Evolutionary conservation across 2,888 invertebrate species (phyloP), one percentile per base, ranked within the genome.

Genomic region (Ditula angustiorana): DNA sequence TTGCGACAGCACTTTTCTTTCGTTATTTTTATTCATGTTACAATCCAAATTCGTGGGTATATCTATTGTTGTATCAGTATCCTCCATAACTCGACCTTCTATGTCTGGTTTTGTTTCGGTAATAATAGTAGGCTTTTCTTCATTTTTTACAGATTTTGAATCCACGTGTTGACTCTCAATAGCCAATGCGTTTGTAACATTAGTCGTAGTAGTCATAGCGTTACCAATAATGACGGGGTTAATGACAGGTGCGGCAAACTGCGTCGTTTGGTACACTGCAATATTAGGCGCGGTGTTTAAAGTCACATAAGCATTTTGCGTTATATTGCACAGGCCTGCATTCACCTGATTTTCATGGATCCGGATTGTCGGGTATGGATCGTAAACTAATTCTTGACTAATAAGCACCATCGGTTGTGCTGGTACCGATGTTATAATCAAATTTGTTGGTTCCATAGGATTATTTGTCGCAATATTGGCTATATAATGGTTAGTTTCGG

Each of bases 321-420:
- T 67, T 16, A 76, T 53, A 69, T 65, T 75, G 3, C 68, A 55
- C 11, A 71, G 46, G 2, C 74, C 69, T 33, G 66, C 44, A 24
- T 66, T 74, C 23, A 74, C 57, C 35, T 73, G 71, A n/a, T 69
- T 70, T 71, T 70, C 69, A 50, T 71, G 67, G 44, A 70, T 52
- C 49, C 79, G 78, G 24, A 83, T 63, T 5, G 73, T 58, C n/a
- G 74, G 23, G 66, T 76, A 82, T 3, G 81, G 74, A 67, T 85
- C 80, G 57, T 85, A 88, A 19, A 82, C 75, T 24, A 86, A 67
- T 19, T 85, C 79, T 7, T 84, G 74, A 16, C 82, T 78, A 59
- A 88, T 71, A 5, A 87, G 61, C 11, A 87, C 77, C 5, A 89
- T 74, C 3, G 79, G 72, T 66, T 71, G 76, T 59, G 74, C 78